Evolutionary conservation across 2,113 vertebrate genomes (phyloP).

Genomic region (Bufo gargarizans): DNA sequence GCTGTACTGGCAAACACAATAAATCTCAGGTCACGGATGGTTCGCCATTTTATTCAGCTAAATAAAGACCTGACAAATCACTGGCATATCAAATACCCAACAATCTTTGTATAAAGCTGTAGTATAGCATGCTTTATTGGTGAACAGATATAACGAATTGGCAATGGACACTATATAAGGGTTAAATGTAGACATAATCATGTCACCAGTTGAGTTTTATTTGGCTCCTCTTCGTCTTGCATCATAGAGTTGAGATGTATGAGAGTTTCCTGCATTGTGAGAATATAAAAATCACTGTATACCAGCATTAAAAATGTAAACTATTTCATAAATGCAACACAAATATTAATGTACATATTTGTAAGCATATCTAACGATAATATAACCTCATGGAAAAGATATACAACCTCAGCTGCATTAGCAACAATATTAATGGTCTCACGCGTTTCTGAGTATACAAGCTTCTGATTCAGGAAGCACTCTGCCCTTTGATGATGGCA

Average conservation of each 20-base stretch:
- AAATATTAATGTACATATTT: not conserved
- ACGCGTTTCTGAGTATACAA: not conserved
- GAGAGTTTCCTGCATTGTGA: slow-evolving; percentile 23
- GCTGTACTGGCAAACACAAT: too few species aligned
- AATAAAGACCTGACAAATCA: too few species aligned
- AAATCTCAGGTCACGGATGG: too few species aligned
- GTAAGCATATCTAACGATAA: not conserved
- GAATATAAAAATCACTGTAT: not conserved
- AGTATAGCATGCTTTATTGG: too few species aligned
- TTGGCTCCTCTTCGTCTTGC: slow-evolving; percentile 40
- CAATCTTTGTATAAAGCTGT: not conserved
- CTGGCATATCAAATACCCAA: too few species aligned
- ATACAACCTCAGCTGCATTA: not conserved
- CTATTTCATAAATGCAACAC: not conserved
- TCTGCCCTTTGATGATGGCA: not conserved
- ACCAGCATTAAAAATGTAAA: not conserved
- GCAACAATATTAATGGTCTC: not conserved
- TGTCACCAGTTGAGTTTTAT: slow-evolving; percentile 34
- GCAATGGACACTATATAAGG: too few species aligned
- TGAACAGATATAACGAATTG: too few species aligned
- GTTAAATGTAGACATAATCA: not conserved
- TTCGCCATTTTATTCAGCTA: too few species aligned
- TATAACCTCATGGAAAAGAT: not conserved
- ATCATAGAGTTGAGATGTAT: not conserved
- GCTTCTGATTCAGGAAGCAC: not conserved